phyloP scores from a whole-genome alignment of 2,888 invertebrate genomes.

The Hyposoter didymator region DNA sequence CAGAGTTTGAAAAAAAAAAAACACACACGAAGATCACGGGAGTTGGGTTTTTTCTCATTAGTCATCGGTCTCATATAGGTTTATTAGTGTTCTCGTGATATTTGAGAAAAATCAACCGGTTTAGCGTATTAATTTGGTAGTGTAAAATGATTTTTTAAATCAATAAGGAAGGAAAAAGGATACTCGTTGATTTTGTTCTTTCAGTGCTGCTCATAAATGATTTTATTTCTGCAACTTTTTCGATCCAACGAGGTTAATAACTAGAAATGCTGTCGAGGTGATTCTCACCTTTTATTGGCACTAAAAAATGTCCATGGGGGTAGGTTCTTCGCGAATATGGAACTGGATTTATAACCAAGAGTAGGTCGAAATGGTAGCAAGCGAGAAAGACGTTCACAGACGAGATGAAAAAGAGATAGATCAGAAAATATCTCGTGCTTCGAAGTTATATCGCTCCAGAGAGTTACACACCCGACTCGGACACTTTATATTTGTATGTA shows the following conservation, averaged over 20 bases:
- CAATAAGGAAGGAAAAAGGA: background rate
- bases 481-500: constrained; percentile 57
- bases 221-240: constrained; percentile 3
- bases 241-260: constrained; percentile 2
- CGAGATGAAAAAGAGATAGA: constrained; percentile 25
- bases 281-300: constrained; percentile 36
- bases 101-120: background rate
- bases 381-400: background rate
- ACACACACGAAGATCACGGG: constrained; percentile 34
- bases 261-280: background rate
- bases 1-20: constrained; percentile 30
- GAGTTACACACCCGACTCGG: constrained; percentile 53
- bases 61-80: constrained; percentile 1
- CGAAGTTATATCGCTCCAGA: constrained; percentile 42
- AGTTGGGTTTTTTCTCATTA: constrained; percentile 6
- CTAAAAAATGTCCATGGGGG: constrained; percentile 47
- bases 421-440: constrained; percentile 48
- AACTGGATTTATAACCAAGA: constrained; percentile 22
- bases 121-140: background rate
- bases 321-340: constrained; percentile 15
- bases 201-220: background rate
- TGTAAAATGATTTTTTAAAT: background rate
- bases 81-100: constrained; percentile 1
- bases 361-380: constrained; percentile 24
- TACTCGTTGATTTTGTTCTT: background rate